These are phyloP conservation scores for Xiphorhynchus erythropygius DNA, from an alignment of 2,797 vertebrate species.

Conservation along the genomic window DNA sequence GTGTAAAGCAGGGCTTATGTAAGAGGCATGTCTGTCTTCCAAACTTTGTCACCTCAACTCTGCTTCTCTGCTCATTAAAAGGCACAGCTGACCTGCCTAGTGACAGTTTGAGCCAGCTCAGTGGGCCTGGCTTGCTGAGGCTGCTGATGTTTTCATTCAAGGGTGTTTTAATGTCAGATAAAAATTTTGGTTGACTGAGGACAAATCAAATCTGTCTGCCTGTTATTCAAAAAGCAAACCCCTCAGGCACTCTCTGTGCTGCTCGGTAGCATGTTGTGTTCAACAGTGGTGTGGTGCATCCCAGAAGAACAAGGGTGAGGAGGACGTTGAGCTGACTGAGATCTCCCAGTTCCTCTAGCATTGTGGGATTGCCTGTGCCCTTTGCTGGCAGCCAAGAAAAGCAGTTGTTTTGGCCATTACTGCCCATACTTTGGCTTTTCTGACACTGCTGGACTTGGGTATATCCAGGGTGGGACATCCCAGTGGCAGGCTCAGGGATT, in stretches of 20 bases:
- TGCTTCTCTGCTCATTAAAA: not conserved
- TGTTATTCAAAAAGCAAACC: not conserved
- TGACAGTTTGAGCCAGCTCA: not conserved
- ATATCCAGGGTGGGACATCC: not conserved
- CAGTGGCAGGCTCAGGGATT: accelerated
- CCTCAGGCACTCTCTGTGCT: not conserved
- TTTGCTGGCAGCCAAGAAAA: not conserved
- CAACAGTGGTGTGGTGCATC: accelerated
- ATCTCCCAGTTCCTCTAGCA: not conserved
- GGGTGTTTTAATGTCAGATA: not conserved
- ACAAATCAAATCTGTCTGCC: not conserved
- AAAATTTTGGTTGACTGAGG: not conserved
- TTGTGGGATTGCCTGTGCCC: not conserved
- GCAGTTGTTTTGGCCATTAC: not conserved
- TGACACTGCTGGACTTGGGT: accelerated
- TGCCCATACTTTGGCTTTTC: not conserved
- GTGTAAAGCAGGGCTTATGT: slow-evolving; percentile 5
- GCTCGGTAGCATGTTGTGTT: not conserved
- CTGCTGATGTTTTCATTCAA: not conserved
- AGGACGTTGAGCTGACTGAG: not conserved
- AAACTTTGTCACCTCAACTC: not conserved
- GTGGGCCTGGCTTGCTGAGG: not conserved
- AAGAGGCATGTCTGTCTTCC: not conserved
- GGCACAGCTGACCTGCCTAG: not conserved
- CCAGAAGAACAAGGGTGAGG: accelerated